Evolutionary conservation across 2,888 invertebrate genomes (phyloP), one percentile per base, ranked within the genome.

Genomic region (Xanthorhoe designata): DNA sequence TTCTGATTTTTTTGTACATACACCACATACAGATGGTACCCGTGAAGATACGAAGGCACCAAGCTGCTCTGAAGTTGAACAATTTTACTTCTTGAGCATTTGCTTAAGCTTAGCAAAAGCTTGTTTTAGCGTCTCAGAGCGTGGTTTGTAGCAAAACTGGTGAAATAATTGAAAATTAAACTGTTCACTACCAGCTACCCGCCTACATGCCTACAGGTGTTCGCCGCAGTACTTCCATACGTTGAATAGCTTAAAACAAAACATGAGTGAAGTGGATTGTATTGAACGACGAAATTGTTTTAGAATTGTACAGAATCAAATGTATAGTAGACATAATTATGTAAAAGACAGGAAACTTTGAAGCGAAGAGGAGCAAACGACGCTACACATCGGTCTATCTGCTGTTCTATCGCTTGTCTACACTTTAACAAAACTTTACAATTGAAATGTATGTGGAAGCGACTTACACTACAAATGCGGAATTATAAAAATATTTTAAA

Each of bases 21-120:
- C 10, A 42, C 13, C 10, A 2, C 4, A 13, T 13, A 42, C 13
- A 42, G 10, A 38, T 42, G 38, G 38, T 7, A 5, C 32, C 32
- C 32, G 32, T 7, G 8, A 32, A 42, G 13, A 42, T 13, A 42
- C 13, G 38, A 42, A 35, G 35, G 35, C 35, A 35, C 35, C 35
- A 2, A 35, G 9, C 38, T 68, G 58, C 49, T 62, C 45, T 60
- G 54, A 55, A 24, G 32, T 19, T 50, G 38, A 65, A 61, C 55
- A 58, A 50, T 51, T 53, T 47, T 62, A 49, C 18, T 29, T 50
- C 54, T 13, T 61, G 38, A 57, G 63, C 67, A 59, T 74, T 76
- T 76, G 82, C 81, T 68, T 60, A 87, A 87, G 87, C 88, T 82
- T 77, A 76, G 81, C 84, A 77, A 81, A 67, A 75, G 78, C 78